Evolutionary conservation across 2,797 vertebrate species (phyloP).

Genomic region (Limnodromus scolopaceus): DNA sequence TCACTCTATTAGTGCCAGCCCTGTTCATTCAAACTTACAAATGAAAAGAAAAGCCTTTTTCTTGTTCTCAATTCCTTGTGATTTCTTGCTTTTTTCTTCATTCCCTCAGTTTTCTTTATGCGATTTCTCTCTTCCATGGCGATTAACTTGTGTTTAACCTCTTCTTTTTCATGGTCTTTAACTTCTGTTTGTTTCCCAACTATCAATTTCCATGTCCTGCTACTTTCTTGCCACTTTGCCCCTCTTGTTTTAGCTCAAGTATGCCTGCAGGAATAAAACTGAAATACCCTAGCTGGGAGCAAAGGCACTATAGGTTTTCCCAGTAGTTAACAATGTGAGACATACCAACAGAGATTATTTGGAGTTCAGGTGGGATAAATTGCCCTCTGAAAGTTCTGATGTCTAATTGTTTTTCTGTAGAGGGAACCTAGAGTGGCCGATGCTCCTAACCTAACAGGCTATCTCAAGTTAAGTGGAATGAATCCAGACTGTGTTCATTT

Average conservation of each 20-base stretch:
- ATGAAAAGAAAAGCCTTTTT: background rate
- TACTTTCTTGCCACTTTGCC: background rate
- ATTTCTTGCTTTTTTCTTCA: background rate
- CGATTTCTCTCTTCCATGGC: background rate
- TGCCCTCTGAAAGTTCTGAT: background rate
- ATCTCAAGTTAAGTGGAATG: background rate
- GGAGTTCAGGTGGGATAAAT: background rate
- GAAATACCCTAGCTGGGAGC: background rate
- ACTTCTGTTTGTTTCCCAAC: background rate
- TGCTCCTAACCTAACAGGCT: background rate
- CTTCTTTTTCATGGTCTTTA: background rate
- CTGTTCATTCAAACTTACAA: background rate
- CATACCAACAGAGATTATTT: background rate
- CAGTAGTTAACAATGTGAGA: background rate
- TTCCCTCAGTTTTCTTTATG: background rate
- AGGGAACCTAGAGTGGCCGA: background rate
- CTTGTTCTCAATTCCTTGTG: background rate
- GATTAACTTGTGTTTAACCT: background rate
- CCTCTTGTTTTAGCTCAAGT: background rate
- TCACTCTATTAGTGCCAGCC: background rate
- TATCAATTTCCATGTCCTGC: background rate
- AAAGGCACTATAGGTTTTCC: background rate
- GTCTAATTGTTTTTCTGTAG: background rate
- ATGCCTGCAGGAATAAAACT: background rate
- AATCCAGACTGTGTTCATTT: background rate